A percentile compares a stretch with the other conserved stretches of the same genome.
These are phyloP conservation scores for Tetragonula carbonaria DNA, from an alignment of 2,888 invertebrate genomes.

Conservation along the genomic window DNA sequence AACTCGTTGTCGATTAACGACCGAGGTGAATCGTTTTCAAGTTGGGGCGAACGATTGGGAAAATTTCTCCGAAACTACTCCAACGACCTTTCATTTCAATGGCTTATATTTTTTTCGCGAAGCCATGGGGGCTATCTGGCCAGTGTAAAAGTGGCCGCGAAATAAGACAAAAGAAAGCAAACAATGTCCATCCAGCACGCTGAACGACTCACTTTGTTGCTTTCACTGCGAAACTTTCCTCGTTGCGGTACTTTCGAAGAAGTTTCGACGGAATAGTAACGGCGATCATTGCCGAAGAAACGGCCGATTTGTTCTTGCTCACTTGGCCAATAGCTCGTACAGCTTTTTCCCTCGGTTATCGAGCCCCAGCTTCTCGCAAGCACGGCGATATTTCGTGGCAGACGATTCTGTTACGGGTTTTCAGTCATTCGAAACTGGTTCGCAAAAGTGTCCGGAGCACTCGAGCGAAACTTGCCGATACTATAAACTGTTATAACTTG, in stretches of 20 bases:
- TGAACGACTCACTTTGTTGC: conserved; percentile 68
- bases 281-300: conserved; percentile 59
- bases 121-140: background rate
- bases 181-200: conserved; percentile 55
- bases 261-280: conserved; percentile 61
- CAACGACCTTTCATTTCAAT: background rate
- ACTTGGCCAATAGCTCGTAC: conserved; percentile 21
- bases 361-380: background rate
- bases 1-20: no score
- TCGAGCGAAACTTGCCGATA: no score
- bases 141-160: conserved; percentile 50
- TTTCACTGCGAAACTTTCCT: conserved; percentile 64
- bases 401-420: conserved; percentile 1
- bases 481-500: no score
- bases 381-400: conserved; percentile 7
- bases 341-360: conserved; percentile 11
- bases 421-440: background rate
- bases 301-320: conserved; percentile 61
- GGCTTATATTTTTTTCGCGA: background rate
- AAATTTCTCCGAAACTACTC: conserved; percentile 13
- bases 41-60: conserved; percentile 14
- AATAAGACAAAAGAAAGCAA: conserved; percentile 60
- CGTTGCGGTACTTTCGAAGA: conserved; percentile 50
- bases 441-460: no score
- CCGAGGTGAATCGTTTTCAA: no score